Evolutionary conservation across 2,888 invertebrate species (phyloP), one percentile per base, ranked within the genome.

Genomic region (Heliconius aoede): DNA sequence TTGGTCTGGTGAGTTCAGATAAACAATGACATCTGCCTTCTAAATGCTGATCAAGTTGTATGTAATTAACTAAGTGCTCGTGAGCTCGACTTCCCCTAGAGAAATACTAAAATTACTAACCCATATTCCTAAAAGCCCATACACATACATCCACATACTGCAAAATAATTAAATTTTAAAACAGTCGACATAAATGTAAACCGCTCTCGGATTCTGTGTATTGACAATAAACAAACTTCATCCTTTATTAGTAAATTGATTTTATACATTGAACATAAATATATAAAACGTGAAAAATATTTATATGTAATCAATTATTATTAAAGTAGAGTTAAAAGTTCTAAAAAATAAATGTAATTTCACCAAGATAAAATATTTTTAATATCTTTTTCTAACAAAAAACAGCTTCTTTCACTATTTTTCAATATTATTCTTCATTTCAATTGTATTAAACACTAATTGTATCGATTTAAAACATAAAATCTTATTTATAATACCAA

Each of bases 21-120:
- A 77, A 79, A 77, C 73, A 79, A 77, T 79, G 77, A 73, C 73
- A 77, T 74, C 65, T 74, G 64, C 71, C 61, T 71, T 58, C 72
- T 75, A 77, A 75, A 74, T 55, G 71, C 65, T 79, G 79, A 76
- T 77, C 79, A 79, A 79, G 77, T 77, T 77, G 67, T 79, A 76
- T 76, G 79, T 78, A 78, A 79, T 79, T 79, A 79, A 78, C 79
- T 74, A 72, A 79, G 78, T 78, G 76, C 78, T 76, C 76, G 79
- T 65, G 78, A 78, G 78, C 76, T 76, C 73, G 62, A 68, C 67
- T 79, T 60, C 24, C 79, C 74, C 76, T 58, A 58, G 79, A 78
- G 79, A 79, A 79, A 79, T 79, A 74, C 78, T 77, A 77, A 77
- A 74, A 77, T 74, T 77, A 74, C 77, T 79, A 79, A 78, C 78